phyloP scores from a whole-genome alignment of 2,113 vertebrate species.

The Nothocercus julius region DNA sequence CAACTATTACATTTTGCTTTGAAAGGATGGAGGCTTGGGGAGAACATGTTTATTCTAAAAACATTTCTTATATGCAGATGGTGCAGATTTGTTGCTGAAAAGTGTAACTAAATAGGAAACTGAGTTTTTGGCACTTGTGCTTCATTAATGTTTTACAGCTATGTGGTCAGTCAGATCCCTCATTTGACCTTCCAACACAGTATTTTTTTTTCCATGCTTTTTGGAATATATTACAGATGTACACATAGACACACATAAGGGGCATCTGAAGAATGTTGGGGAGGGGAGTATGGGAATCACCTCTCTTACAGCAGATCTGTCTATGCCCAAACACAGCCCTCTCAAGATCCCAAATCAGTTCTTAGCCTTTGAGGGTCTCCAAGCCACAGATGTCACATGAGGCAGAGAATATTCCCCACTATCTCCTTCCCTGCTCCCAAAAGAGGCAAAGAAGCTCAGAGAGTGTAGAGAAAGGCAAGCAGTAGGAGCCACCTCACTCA shows the following conservation, averaged over 20 bases:
- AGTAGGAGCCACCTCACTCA: too few species aligned
- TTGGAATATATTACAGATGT: background rate
- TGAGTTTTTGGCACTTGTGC: background rate
- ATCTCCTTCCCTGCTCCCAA: background rate
- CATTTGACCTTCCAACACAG: background rate
- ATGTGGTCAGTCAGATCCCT: background rate
- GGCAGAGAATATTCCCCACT: background rate
- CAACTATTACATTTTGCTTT: background rate
- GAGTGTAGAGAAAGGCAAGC: accelerated
- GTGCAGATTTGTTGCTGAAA: background rate
- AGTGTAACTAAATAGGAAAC: background rate
- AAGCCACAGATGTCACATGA: background rate
- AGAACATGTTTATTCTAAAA: background rate
- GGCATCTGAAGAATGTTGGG: background rate
- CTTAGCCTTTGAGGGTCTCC: background rate
- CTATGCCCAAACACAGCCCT: background rate
- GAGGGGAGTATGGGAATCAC: background rate
- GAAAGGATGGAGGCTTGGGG: background rate
- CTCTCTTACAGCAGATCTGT: background rate
- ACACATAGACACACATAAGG: too few species aligned
- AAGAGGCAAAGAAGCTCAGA: background rate
- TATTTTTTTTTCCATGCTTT: background rate
- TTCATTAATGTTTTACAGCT: background rate
- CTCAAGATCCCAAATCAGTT: background rate
- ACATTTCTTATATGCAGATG: background rate